Evolutionary conservation across 2,113 vertebrate genomes (phyloP).

Genomic region (Triplophysa tibetana): DNA sequence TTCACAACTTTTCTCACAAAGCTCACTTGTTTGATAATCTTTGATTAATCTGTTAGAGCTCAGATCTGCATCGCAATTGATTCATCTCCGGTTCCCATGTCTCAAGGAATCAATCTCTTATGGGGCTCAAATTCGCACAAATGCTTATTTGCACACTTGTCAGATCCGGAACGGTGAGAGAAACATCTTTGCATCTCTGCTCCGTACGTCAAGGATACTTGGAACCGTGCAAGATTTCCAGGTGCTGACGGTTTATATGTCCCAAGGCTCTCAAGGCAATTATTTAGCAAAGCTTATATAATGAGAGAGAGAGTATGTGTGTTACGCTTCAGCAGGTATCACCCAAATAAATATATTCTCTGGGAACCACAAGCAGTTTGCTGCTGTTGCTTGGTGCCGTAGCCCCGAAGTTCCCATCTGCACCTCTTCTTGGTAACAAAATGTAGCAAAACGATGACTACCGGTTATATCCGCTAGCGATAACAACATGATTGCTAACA

Average conservation of each 20-base stretch:
- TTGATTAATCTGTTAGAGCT: background rate
- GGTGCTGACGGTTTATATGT: background rate
- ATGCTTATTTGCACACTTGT: background rate
- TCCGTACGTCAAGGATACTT: slow-evolving; percentile 50
- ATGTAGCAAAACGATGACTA: slow-evolving; percentile 15
- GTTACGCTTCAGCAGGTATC: background rate
- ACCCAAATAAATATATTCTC: slow-evolving; percentile 30
- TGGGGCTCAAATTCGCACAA: slow-evolving; percentile 5
- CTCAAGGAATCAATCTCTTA: slow-evolving; percentile 22
- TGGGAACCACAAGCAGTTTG: slow-evolving; percentile 11
- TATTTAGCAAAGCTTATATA: slow-evolving; percentile 36
- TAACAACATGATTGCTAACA: background rate
- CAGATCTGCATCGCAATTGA: slow-evolving; percentile 3
- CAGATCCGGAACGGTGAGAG: slow-evolving; percentile 27
- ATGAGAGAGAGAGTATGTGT: slow-evolving; percentile 42
- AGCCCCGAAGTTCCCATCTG: slow-evolving; percentile 9
- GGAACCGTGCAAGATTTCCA: slow-evolving; percentile 59
- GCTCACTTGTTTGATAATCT: slow-evolving; percentile 20
- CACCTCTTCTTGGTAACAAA: slow-evolving; percentile 5
- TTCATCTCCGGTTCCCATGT: slow-evolving; percentile 22
- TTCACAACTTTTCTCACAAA: slow-evolving; percentile 11
- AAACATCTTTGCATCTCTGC: slow-evolving; percentile 46
- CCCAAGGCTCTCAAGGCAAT: slow-evolving; percentile 35
- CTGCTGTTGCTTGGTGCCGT: slow-evolving; percentile 1
- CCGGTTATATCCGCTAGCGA: background rate